Evolutionary conservation across 2,797 vertebrate species (phyloP).

Genomic region (Florisuga fusca): DNA sequence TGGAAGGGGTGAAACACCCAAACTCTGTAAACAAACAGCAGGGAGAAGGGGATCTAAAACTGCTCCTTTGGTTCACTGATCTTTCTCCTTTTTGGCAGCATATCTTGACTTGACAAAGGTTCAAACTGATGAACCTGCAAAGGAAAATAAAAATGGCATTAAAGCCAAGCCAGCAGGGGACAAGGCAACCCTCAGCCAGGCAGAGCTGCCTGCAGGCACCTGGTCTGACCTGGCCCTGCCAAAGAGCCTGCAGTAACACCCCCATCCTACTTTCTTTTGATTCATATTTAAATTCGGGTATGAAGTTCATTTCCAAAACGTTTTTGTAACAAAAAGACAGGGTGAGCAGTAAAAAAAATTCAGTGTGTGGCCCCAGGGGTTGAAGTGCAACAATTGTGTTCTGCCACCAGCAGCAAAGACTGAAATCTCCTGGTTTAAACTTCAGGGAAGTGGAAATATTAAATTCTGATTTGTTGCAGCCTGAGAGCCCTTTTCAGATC

Average conservation of each 20-base stretch:
- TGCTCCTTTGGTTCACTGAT: conserved; percentile 89
- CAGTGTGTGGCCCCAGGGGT: accelerated
- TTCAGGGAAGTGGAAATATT: no score
- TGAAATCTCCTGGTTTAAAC: neutral
- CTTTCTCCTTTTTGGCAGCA: conserved; percentile 82
- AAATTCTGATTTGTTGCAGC: neutral
- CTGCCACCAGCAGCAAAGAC: neutral
- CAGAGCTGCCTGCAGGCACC: accelerated
- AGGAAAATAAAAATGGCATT: neutral
- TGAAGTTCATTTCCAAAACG: neutral
- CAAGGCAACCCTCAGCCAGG: neutral
- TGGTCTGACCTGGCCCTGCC: neutral
- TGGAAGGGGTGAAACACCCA: neutral
- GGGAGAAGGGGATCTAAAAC: conserved; percentile 56
- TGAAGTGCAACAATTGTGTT: neutral
- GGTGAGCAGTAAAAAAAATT: neutral
- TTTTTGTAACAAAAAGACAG: neutral
- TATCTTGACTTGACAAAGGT: conserved; percentile 85
- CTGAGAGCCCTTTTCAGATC: neutral
- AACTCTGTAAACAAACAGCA: neutral
- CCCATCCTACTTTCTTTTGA: neutral
- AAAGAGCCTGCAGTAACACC: neutral
- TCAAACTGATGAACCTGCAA: conserved; percentile 82
- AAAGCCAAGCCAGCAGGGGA: no score
- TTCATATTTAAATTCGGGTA: neutral